phyloP scores from a whole-genome alignment of 2,888 invertebrate genomes.

The Drosophila formosana region DNA sequence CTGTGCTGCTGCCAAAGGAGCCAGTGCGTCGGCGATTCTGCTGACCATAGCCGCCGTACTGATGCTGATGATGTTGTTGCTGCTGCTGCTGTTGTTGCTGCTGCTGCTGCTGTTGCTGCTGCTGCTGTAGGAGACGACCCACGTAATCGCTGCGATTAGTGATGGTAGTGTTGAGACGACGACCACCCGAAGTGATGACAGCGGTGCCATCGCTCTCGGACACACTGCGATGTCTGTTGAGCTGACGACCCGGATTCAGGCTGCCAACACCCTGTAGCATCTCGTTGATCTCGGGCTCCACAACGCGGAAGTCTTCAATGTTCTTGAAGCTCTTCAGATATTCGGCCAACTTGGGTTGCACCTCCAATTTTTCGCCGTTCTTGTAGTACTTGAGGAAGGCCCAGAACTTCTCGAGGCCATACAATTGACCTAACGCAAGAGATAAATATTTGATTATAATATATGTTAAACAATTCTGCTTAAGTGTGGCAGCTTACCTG shows the following conservation, averaged over 20 bases:
- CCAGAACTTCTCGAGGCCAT: slow-evolving; percentile 99
- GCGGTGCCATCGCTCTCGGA: slow-evolving; percentile 88
- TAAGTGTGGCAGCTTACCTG: slow-evolving; percentile 86
- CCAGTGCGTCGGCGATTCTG: slow-evolving; percentile 83
- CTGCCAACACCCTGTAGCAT: slow-evolving; percentile 86
- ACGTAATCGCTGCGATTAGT: slow-evolving; percentile 85
- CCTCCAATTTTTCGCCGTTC: slow-evolving; percentile 90
- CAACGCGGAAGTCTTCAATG: slow-evolving; percentile 95
- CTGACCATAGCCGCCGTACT: slow-evolving; percentile 70
- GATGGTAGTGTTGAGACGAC: slow-evolving; percentile 84
- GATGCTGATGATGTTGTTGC: slow-evolving; percentile 64
- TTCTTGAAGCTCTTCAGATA: slow-evolving; percentile 92
- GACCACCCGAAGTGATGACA: slow-evolving; percentile 72
- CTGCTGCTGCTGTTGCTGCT: slow-evolving; percentile 78
- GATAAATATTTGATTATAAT: neutral
- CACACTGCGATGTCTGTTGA: slow-evolving; percentile 88
- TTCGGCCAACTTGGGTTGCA: slow-evolving; percentile 90
- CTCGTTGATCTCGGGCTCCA: slow-evolving; percentile 88
- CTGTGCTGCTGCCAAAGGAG: slow-evolving; percentile 84
- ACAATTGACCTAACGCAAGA: slow-evolving; percentile 91
- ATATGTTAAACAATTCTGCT: neutral
- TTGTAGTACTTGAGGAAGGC: slow-evolving; percentile 99
- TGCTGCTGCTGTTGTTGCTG: slow-evolving; percentile 73
- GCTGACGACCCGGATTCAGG: slow-evolving; percentile 85
- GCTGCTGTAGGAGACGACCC: slow-evolving; percentile 81